These are phyloP conservation scores for Caligus rogercresseyi DNA, from an alignment of 1,140 invertebrate species.

Conservation along the genomic window DNA sequence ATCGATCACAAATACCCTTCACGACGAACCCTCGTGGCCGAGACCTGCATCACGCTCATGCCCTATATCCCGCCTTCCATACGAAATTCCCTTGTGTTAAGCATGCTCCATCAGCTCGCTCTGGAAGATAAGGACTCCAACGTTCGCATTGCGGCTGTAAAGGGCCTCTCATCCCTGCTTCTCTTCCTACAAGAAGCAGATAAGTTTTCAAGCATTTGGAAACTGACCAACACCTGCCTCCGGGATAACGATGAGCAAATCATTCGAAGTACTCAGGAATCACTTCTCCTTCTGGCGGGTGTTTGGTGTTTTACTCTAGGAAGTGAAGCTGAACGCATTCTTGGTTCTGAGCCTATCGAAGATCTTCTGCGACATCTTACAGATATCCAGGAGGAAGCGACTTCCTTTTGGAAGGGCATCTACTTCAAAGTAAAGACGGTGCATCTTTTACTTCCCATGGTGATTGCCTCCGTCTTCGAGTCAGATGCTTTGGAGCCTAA, in stretches of 20 bases:
- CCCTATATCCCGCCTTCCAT: slow-evolving; percentile 49
- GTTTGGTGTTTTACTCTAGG: background rate
- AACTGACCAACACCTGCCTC: background rate
- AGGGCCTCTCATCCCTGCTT: slow-evolving; percentile 43
- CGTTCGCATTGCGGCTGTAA: slow-evolving; percentile 42
- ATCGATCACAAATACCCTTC: slow-evolving; percentile 51
- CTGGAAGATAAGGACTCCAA: slow-evolving; percentile 46
- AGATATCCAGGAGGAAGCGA: background rate
- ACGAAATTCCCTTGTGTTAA: slow-evolving; percentile 48
- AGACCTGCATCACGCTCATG: slow-evolving; percentile 49
- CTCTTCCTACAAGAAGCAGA: slow-evolving; percentile 45
- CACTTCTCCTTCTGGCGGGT: background rate
- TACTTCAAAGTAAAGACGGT: background rate
- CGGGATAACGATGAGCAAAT: background rate
- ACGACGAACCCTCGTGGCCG: slow-evolving; percentile 46
- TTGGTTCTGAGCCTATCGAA: background rate
- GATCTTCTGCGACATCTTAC: background rate
- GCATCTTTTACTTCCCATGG: background rate
- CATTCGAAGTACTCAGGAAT: background rate
- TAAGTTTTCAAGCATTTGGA: slow-evolving; percentile 37
- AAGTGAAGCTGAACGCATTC: background rate
- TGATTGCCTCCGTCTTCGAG: background rate
- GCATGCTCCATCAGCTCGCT: slow-evolving; percentile 55
- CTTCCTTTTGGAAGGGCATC: background rate
- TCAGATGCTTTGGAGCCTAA: background rate